phyloP scores from a whole-genome alignment of 2,113 vertebrate genomes.

The Cavia porcellus region DNA sequence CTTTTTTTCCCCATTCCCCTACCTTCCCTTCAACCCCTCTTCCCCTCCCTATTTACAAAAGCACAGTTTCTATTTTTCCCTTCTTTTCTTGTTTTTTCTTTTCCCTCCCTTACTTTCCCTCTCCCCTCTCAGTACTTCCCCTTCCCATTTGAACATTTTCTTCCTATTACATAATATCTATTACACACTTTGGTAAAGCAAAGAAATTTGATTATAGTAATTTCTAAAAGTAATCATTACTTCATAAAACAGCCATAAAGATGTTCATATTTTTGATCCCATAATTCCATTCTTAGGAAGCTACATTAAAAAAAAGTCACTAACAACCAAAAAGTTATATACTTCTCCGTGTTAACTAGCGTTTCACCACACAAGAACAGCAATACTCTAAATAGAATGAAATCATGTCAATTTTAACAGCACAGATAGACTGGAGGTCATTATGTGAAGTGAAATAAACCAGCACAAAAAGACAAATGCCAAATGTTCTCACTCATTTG shows the following conservation, averaged over 20 bases:
- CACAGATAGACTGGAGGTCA: background rate
- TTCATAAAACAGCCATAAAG: slow-evolving; percentile 13
- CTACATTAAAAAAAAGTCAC: slow-evolving; percentile 50
- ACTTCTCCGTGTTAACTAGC: background rate
- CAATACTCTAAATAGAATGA: background rate
- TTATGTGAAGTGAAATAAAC: background rate
- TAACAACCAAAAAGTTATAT: background rate
- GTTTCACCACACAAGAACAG: slow-evolving; percentile 7
- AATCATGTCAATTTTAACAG: background rate
- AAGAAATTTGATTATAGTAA: background rate
- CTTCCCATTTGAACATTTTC: background rate
- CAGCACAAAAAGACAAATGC: background rate
- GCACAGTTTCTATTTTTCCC: background rate
- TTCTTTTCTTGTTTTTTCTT: background rate
- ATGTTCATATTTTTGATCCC: slow-evolving; percentile 31
- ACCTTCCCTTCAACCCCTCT: background rate
- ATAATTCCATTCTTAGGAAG: slow-evolving; percentile 36
- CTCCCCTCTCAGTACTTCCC: background rate
- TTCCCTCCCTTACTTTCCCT: too few species aligned
- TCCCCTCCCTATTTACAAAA: background rate
- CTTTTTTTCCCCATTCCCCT: background rate
- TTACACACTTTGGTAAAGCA: background rate
- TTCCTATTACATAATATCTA: background rate
- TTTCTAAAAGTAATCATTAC: slow-evolving; percentile 43
- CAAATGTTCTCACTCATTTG: background rate